Conservation (phyloP, 2,797 vertebrate genomes). For the Salarias fasciatus region DNA sequence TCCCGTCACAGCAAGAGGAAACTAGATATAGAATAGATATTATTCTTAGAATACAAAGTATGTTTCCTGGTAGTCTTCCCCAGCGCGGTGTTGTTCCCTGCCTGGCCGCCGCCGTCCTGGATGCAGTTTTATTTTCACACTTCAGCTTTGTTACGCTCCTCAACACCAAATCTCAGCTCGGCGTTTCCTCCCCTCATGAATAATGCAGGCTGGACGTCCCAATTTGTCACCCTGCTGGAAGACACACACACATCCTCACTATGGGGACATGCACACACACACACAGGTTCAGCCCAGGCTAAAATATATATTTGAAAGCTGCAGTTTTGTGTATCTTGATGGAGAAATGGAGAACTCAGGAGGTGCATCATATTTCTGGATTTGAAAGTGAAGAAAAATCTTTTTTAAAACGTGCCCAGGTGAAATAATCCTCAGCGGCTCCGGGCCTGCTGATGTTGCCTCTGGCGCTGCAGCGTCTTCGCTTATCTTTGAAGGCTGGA, state of each 20-base stretch:
- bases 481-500: neutral
- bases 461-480: neutral
- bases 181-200: constrained; percentile 55
- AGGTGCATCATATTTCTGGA: neutral
- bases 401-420: no score
- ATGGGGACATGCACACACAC: no score
- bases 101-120: no score
- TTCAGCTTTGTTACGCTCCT: constrained; percentile 10
- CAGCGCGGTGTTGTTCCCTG: no score
- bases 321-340: neutral
- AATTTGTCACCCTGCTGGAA: constrained; percentile 60
- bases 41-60: no score
- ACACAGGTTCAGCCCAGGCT: constrained; percentile 21
- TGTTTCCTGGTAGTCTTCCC: no score
- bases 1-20: no score
- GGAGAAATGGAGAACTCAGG: neutral
- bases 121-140: constrained; percentile 22
- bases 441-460: constrained; percentile 2
- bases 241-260: constrained; percentile 13
- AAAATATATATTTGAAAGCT: constrained; percentile 12
- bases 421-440: neutral
- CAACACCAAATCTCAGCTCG: constrained; percentile 28
- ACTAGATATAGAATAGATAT: no score
- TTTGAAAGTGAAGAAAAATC: neutral
- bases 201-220: constrained; percentile 54